Base-by-base conservation (phyloP, 1,140 invertebrate genomes). In the Trialeurodes vaporariorum region DNA sequence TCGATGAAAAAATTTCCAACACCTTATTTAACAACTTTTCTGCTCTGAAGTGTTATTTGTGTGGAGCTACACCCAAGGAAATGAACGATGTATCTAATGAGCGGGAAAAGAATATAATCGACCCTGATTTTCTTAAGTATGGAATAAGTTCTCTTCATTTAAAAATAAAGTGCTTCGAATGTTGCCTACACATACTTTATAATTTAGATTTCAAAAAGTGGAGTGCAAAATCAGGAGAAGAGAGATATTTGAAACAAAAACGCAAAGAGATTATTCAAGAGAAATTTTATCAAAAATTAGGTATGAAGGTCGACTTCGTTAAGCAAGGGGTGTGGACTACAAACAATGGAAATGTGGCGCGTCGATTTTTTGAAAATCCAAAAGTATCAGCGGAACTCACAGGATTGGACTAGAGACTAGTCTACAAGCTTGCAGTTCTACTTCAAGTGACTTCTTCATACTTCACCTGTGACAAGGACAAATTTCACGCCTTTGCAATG, bases 321-420 rank as follows among this genome's bases (percentile, higher is more conserved):
- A 60, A 2, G 17, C 59, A 60, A 60, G 17, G 59, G 26, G 71
- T 68, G 65, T 75, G 75, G 25, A 73, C 71, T 13, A 73, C 74
- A 9, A 78, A 78, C 67, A 74, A 76, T 68, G 75, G 74, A n/a
- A 78, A 79, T 70, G 77, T 76, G 23, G 74, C 72, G 24, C 71
- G 77, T 67, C 67, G 71, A 67, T 77, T 79, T 73, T 78, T 77
- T 65, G 59, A 68, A 67, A 64, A 76, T 68, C 65, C 72, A 24
- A 65, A 71, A 62, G 65, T 71, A 70, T 70, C 73, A 66, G 70
- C 74, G 66, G 61, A 68, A 68, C 77, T 79, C 60, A 78, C 69
- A 26, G 76, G 74, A 13, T 66, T 76, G 63, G 73, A 79, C 75
- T 70, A 73, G 74, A 72, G 68, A 61, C 34, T 77, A 63, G 75